These are phyloP conservation scores for Atrichornis clamosus DNA, from an alignment of 2,113 vertebrate genomes.

Conservation along the genomic window DNA sequence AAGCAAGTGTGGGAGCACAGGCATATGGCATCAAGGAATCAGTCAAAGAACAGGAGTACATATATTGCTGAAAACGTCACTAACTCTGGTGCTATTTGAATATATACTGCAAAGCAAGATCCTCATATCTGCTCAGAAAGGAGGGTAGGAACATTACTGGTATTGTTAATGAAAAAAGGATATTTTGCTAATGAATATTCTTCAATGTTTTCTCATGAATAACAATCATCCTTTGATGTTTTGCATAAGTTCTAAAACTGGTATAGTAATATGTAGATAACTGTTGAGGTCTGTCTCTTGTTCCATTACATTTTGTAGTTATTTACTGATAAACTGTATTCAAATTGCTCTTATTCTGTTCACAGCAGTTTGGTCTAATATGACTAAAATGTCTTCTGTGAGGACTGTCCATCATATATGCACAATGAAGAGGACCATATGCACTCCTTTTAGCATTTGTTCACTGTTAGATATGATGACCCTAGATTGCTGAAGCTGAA, in stretches of 20 bases:
- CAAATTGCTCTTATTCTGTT: neutral
- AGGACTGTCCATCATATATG: neutral
- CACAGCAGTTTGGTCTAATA: neutral
- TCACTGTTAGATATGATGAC: neutral
- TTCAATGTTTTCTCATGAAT: neutral
- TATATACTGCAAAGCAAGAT: neutral
- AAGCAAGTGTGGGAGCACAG: neutral
- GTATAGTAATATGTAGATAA: neutral
- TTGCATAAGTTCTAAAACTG: neutral
- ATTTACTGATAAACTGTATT: neutral
- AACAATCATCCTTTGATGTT: neutral
- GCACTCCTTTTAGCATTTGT: neutral
- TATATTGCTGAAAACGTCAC: neutral
- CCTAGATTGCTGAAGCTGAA: neutral
- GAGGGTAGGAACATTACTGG: neutral
- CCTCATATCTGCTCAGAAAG: neutral
- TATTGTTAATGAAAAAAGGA: neutral
- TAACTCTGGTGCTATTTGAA: neutral
- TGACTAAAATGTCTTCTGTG: neutral
- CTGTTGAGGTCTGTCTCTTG: neutral
- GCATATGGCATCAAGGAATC: neutral
- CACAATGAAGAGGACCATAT: neutral
- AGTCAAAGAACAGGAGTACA: neutral
- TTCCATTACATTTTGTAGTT: neutral
- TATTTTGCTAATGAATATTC: neutral